Evolutionary conservation across 2,113 vertebrate species (phyloP), one percentile per base, ranked within the genome.

Genomic region (Tapirus terrestris): DNA sequence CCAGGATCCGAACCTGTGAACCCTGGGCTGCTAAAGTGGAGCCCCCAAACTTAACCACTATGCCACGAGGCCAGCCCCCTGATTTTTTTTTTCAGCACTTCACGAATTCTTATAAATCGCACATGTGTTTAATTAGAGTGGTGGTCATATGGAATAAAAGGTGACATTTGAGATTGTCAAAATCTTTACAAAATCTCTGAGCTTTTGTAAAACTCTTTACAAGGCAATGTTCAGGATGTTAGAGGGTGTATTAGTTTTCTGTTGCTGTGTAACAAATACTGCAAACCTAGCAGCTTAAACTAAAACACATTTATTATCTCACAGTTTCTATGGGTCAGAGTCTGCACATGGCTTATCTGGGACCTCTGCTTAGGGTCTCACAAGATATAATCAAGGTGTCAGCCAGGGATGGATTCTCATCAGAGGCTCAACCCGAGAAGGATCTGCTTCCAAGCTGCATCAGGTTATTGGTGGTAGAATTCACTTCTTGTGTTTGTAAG

Each of bases 141-240:
- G 43, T 83, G 6, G 27, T 83, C 39, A 39, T 84, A 31, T 58
- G 87, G 51, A 48, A 80, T 61, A 86, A 43, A 25, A n/a, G 12
- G 21, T 89, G 43, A 84, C 77, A 93, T 89, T 93, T 96, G 45
- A 93, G 27, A 89, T 77, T 70, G 60, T 89, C 91, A 93, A 16
- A 76, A 88, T 93, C 51, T 43, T 83, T 60, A 63, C n/a, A 84
- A 75, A 76, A 95, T 76, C 25, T 48, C 61, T 43, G 51, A 61
- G 21, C 70, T 82, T 82, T 75, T 39, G 39, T 39, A 39, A 39
- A 39, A 39, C 58, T 89, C 45, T 20, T 83, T 89, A 61, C 8
- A 51, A 89, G 70, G 70, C 27, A 39, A 0, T 89, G 36, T 89
- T 88, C 39, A 63, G 43, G 39, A 68, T 89, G 1, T 83, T 43